A percentile compares a stretch with the other conserved stretches of the same genome.
phyloP scores from a whole-genome alignment of 2,113 vertebrate genomes.

The Kobus ellipsiprymnus region DNA sequence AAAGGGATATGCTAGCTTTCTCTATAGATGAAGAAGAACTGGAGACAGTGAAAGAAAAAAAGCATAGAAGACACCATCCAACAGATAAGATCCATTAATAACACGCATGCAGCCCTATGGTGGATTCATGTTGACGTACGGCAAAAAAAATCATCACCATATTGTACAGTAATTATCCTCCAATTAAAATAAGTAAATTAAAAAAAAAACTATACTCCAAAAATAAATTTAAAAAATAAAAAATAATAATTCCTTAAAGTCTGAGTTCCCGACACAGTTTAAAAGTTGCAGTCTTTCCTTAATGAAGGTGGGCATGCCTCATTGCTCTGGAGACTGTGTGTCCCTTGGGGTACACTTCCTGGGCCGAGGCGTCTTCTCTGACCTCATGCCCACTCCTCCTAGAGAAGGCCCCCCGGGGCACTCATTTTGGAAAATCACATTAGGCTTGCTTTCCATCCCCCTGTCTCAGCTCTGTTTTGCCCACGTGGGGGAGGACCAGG shows the following conservation, averaged over 20 bases:
- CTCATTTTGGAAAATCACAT: constrained; percentile 12
- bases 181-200: not conserved
- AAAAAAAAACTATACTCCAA: not conserved
- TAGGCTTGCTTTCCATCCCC: not conserved
- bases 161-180: not conserved
- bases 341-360: not conserved
- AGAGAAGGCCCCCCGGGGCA: not conserved
- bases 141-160: not conserved
- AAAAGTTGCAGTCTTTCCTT: not conserved
- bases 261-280: not conserved
- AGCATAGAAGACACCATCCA: accelerated
- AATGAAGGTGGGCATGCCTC: not conserved
- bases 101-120: not conserved
- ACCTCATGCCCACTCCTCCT: not conserved
- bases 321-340: not conserved
- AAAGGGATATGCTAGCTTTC: accelerated
- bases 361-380: not conserved
- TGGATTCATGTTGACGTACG: accelerated
- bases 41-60: not conserved
- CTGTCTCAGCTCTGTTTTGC: not conserved
- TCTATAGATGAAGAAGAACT: not conserved
- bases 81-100: not conserved
- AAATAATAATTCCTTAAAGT: not conserved
- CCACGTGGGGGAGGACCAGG: accelerated
- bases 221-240: not conserved